A percentile compares a stretch with the other conserved stretches of the same genome.
Evolutionary conservation across 2,888 invertebrate genomes (phyloP).

Genomic region (Cerceris rybyensis): DNA sequence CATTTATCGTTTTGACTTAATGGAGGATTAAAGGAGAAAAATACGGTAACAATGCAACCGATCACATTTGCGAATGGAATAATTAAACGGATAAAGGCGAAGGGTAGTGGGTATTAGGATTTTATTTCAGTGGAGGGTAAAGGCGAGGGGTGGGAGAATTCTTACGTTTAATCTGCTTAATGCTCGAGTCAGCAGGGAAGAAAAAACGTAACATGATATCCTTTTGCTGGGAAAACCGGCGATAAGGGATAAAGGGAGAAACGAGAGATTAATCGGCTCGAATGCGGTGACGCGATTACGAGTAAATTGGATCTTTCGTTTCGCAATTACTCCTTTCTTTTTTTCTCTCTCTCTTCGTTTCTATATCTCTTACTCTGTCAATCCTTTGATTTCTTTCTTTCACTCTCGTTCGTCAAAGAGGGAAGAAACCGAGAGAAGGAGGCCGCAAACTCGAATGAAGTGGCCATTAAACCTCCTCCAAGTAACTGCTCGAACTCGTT

Average conservation of each 20-base stretch:
- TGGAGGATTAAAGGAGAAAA: no score
- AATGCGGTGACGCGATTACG: constrained; percentile 70
- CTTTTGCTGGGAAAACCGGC: constrained; percentile 15
- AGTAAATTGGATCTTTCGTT: constrained; percentile 68
- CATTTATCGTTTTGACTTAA: no score
- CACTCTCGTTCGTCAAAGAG: constrained; percentile 20
- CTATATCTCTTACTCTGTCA: no score
- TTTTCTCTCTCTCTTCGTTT: neutral
- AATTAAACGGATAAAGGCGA: neutral
- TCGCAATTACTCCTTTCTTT: constrained; percentile 38
- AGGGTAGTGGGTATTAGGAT: neutral
- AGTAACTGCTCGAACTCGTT: constrained; percentile 59
- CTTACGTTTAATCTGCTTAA: constrained; percentile 31
- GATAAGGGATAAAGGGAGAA: constrained; percentile 49
- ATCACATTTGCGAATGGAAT: no score
- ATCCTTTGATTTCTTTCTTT: neutral
- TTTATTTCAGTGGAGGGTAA: neutral
- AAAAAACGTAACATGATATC: constrained; percentile 49
- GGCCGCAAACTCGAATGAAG: constrained; percentile 67
- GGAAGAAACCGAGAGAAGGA: constrained; percentile 44
- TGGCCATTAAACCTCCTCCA: constrained; percentile 66
- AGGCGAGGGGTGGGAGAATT: neutral
- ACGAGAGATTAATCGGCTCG: constrained; percentile 65
- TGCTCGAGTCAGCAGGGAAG: constrained; percentile 6
- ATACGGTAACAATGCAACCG: no score